These are phyloP conservation scores for Metridium senile DNA, from an alignment of 92 coral and sea anemone species.

Conservation along the genomic window DNA sequence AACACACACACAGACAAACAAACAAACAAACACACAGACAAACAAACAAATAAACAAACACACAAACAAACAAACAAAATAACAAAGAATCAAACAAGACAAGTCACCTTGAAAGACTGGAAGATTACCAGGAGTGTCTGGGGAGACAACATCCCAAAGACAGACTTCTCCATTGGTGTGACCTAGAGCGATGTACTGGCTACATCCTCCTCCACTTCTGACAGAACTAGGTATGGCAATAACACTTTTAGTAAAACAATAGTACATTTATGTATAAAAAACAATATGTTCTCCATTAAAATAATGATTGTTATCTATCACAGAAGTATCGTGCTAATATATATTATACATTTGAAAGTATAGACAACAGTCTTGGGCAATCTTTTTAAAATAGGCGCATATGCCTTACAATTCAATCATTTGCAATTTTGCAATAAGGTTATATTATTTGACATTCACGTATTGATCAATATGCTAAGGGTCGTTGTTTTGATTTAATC, in stretches of 20 bases:
- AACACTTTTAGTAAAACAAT: background rate
- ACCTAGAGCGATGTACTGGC: conserved; percentile 36
- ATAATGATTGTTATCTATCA: no score
- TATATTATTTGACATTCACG: no score
- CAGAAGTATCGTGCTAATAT: no score
- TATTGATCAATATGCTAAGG: background rate
- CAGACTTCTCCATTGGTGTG: conserved; percentile 23
- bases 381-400: no score
- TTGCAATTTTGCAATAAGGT: no score
- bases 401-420: no score
- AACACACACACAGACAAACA: no score
- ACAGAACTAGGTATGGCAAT: background rate
- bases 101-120: conserved; percentile 22
- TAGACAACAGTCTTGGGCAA: no score
- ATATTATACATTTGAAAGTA: no score
- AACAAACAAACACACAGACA: no score
- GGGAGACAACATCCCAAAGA: conserved; percentile 30
- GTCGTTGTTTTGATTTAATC: background rate
- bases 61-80: no score
- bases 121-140: conserved; percentile 1
- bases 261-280: background rate
- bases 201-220: conserved; percentile 7
- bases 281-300: background rate
- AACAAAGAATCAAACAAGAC: background rate
- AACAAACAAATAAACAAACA: no score